A percentile compares a stretch with the other conserved stretches of the same genome.
These are phyloP conservation scores for Graphium colonna DNA, from an alignment of 2,888 invertebrate genomes.

Conservation along the genomic window DNA sequence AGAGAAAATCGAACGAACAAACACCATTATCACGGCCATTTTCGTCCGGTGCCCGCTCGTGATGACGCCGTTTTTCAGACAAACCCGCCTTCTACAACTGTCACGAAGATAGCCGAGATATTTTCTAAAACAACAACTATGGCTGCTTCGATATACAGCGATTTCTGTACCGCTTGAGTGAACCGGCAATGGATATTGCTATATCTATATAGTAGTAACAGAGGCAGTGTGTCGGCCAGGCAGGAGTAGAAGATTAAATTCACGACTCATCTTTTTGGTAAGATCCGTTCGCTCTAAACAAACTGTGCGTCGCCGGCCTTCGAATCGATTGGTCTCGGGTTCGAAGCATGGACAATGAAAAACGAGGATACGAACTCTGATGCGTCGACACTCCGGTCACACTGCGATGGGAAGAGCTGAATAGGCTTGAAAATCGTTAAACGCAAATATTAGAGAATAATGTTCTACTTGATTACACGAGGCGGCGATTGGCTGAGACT, in stretches of 20 bases:
- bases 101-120: background rate
- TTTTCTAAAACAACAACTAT: constrained; percentile 31
- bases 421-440: constrained; percentile 25
- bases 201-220: background rate
- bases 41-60: constrained; percentile 71
- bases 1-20: constrained; percentile 76
- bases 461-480: background rate
- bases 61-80: constrained; percentile 68
- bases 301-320: constrained; percentile 56
- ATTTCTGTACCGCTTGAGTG: background rate
- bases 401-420: constrained; percentile 39
- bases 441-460: constrained; percentile 22
- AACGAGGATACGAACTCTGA: constrained; percentile 40
- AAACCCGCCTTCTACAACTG: background rate
- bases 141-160: constrained; percentile 26
- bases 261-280: constrained; percentile 69
- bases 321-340: constrained; percentile 68
- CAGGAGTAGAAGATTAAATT: constrained; percentile 55
- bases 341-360: constrained; percentile 37
- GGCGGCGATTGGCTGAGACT: no score
- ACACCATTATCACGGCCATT: constrained; percentile 76
- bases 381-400: constrained; percentile 28
- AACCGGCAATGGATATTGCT: constrained; percentile 36
- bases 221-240: background rate
- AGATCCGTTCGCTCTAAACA: constrained; percentile 67